Percentiles rank a stretch among this genome's conserved stretches.
Conservation (phyloP, 2,113 vertebrate genomes). For the Psophia crepitans region DNA sequence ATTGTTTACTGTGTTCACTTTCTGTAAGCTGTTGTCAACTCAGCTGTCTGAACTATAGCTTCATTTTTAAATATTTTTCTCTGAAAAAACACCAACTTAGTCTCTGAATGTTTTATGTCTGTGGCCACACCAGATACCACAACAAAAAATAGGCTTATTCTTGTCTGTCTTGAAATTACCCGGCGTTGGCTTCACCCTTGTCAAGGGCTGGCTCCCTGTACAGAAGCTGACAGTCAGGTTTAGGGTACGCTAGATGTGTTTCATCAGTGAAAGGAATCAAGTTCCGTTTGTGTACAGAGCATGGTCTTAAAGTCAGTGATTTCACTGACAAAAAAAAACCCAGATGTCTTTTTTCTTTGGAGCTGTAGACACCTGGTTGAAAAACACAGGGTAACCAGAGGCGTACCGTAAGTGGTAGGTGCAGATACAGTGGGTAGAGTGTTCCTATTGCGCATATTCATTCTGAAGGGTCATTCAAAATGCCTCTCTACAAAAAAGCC, state of each 20-base stretch:
- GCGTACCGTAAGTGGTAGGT: neutral
- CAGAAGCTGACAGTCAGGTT: neutral
- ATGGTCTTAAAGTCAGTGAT: conserved; percentile 14
- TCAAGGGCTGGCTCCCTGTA: conserved; percentile 29
- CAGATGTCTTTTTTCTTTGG: neutral
- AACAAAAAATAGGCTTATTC: conserved; percentile 1
- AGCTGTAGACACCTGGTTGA: neutral
- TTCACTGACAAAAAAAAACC: neutral
- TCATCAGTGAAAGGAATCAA: conserved; percentile 14
- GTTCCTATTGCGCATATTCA: neutral
- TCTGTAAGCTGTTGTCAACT: conserved; percentile 64
- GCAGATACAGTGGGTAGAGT: neutral
- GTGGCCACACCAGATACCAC: neutral
- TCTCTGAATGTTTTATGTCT: conserved; percentile 48
- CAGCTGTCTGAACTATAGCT: conserved; percentile 65
- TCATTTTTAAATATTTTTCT: conserved; percentile 67
- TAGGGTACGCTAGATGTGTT: neutral
- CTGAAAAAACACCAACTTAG: conserved; percentile 6
- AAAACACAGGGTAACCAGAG: neutral
- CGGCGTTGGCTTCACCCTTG: conserved; percentile 11
- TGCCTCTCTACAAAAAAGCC: neutral
- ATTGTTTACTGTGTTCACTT: conserved; percentile 54
- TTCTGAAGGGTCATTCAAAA: conserved; percentile 28
- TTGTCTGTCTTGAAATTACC: conserved; percentile 32
- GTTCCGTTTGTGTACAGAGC: neutral